Percentiles rank a stretch among this genome's conserved stretches.
Conservation (phyloP, 2,797 vertebrate species). For the Sciurus vulgaris region DNA sequence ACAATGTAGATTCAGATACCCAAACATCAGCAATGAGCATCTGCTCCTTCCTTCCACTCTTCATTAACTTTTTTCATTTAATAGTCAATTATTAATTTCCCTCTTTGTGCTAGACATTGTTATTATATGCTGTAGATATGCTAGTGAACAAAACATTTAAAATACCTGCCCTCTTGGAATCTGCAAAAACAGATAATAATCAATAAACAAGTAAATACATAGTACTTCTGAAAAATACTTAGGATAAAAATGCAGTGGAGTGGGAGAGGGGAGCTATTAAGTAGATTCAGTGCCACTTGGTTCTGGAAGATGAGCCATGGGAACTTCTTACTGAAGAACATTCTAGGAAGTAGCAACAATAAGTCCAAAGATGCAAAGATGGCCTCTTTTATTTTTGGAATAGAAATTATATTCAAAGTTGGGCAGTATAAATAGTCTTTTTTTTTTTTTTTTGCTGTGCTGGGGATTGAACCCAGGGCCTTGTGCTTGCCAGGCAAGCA, state of each 20-base stretch:
- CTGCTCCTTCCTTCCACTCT: background rate
- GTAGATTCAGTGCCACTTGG: background rate
- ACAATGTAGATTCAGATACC: background rate
- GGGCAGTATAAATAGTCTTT: background rate
- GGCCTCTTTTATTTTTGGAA: background rate
- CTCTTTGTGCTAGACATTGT: background rate
- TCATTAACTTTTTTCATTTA: constrained; percentile 9
- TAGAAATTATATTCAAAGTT: background rate
- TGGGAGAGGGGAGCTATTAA: background rate
- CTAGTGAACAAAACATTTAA: background rate
- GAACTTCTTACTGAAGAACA: background rate
- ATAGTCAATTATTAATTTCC: background rate
- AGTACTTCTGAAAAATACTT: background rate
- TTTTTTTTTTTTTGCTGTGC: no score
- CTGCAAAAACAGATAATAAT: background rate
- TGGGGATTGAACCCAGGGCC: no score
- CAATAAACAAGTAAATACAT: background rate
- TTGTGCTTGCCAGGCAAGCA: no score
- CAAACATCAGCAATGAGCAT: background rate
- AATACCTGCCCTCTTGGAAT: background rate
- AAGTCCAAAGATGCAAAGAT: background rate
- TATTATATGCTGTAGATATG: background rate
- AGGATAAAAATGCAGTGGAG: background rate
- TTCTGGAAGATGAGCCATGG: background rate
- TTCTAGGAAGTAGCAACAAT: background rate